Percentiles rank a stretch among this genome's conserved stretches.
These are phyloP conservation scores for Oscheius sp. DNA, from an alignment of 1,140 invertebrate species.

Conservation along the genomic window DNA sequence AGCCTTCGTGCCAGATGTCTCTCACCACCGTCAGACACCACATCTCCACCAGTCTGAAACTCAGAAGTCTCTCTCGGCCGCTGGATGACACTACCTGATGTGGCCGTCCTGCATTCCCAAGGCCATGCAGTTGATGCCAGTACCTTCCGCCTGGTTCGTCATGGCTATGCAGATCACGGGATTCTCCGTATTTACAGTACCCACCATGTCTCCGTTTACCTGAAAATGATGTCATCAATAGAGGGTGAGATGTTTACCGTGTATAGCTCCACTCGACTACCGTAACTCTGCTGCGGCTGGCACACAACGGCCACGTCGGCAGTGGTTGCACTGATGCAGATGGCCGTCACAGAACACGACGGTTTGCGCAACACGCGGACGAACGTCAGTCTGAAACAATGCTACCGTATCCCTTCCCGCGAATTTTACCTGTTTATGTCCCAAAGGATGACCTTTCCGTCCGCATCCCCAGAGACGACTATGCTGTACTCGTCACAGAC, in stretches of 20 bases:
- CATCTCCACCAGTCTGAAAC: slow-evolving; percentile 22
- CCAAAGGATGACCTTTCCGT: slow-evolving; percentile 34
- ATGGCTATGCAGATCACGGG: slow-evolving; percentile 20
- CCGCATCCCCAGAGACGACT: slow-evolving; percentile 9
- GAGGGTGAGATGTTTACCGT: neutral
- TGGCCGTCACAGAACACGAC: slow-evolving; percentile 2
- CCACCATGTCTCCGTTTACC: slow-evolving; percentile 29
- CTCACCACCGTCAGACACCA: slow-evolving; percentile 15
- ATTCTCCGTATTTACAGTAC: slow-evolving; percentile 10
- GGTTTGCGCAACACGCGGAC: neutral
- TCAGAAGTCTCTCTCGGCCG: neutral
- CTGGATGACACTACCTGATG: slow-evolving; percentile 1
- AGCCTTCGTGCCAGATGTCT: slow-evolving; percentile 2
- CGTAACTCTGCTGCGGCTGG: slow-evolving; percentile 9
- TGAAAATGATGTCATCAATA: neutral
- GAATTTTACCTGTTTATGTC: slow-evolving; percentile 31
- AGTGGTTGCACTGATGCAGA: slow-evolving; percentile 16
- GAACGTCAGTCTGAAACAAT: slow-evolving; percentile 20
- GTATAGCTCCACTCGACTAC: slow-evolving; percentile 11
- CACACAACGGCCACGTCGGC: slow-evolving; percentile 29
- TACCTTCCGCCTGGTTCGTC: slow-evolving; percentile 34
- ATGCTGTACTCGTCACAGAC: slow-evolving; percentile 34
- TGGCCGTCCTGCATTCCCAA: slow-evolving; percentile 33
- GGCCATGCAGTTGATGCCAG: slow-evolving; percentile 38
- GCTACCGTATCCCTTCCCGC: too few relatives aligned